Evolutionary conservation across 2,797 vertebrate genomes (phyloP).

Genomic region (Lateolabrax maculatus): DNA sequence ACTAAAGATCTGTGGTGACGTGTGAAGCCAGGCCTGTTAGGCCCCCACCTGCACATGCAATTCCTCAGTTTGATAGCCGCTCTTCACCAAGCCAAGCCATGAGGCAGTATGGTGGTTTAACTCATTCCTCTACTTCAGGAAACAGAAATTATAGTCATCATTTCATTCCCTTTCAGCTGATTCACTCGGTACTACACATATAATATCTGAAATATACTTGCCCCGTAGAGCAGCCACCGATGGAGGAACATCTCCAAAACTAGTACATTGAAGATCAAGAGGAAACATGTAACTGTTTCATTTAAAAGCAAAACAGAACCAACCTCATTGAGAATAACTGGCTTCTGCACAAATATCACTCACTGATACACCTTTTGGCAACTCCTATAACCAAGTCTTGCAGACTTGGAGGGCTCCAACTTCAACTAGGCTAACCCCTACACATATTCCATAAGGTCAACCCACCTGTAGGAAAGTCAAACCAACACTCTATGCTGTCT

Average conservation of each 20-base stretch:
- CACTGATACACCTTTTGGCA: background rate
- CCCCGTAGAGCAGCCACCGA: background rate
- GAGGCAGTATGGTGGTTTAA: background rate
- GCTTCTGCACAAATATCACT: background rate
- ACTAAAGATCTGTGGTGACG: background rate
- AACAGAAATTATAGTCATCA: background rate
- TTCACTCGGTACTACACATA: background rate
- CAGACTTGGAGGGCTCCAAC: background rate
- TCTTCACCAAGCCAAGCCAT: background rate
- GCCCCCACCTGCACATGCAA: background rate
- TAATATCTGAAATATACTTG: background rate
- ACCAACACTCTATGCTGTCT: background rate
- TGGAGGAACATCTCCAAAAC: background rate
- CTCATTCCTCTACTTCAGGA: background rate
- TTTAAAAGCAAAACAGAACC: background rate
- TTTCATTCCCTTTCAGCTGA: background rate
- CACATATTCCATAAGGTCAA: background rate
- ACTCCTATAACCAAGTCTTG: no score
- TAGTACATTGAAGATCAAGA: background rate
- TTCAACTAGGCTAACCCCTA: background rate
- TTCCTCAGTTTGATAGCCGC: background rate
- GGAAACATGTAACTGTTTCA: background rate
- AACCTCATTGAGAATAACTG: background rate
- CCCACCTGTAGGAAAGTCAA: background rate
- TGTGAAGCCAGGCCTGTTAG: background rate